phyloP scores from a whole-genome alignment of 2,888 invertebrate genomes.

The Carterocephalus palaemon region DNA sequence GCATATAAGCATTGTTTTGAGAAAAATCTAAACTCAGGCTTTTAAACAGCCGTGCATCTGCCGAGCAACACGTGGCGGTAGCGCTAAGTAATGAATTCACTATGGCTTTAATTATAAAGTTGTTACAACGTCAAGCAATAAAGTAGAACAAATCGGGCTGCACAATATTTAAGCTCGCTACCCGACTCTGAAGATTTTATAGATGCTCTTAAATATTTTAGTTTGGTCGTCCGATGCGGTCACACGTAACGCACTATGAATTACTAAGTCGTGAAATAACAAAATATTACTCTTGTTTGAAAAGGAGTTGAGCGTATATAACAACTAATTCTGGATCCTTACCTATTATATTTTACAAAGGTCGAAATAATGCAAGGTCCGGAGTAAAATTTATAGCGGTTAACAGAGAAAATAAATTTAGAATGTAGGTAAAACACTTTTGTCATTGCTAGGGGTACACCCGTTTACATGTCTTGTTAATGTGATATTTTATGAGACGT shows the following conservation, averaged over 20 bases:
- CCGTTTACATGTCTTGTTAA: constrained; percentile 36
- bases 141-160: constrained; percentile 49
- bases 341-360: constrained; percentile 44
- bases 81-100: constrained; percentile 66
- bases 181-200: constrained; percentile 45
- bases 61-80: constrained; percentile 63
- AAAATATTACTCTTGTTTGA: constrained; percentile 45
- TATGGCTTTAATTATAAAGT: constrained; percentile 56
- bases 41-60: constrained; percentile 47
- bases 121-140: constrained; percentile 44
- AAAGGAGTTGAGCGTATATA: constrained; percentile 47
- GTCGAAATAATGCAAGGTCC: constrained; percentile 42
- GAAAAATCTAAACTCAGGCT: constrained; percentile 65
- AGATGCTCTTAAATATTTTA: constrained; percentile 40
- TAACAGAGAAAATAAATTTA: constrained; percentile 38
- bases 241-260: constrained; percentile 53
- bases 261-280: constrained; percentile 42
- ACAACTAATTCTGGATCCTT: constrained; percentile 43
- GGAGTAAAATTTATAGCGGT: constrained; percentile 45
- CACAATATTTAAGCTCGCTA: constrained; percentile 42
- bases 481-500: constrained; percentile 34
- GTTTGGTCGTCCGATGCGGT: constrained; percentile 43
- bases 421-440: constrained; percentile 38
- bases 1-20: constrained; percentile 65
- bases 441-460: constrained; percentile 33